phyloP scores from a whole-genome alignment of 2,888 invertebrate species.

The Stratiomys singularior region DNA sequence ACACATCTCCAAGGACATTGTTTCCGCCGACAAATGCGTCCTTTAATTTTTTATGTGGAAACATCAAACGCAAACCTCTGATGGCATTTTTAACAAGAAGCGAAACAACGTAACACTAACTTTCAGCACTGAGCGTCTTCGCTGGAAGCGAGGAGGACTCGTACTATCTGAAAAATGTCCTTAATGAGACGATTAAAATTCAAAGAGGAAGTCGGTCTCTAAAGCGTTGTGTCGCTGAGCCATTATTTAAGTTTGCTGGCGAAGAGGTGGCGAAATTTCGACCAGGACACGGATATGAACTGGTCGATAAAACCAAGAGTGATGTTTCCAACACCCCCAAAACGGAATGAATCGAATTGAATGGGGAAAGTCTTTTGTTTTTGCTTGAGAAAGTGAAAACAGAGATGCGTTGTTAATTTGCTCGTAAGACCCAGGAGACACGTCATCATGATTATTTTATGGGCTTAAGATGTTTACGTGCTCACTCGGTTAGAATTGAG shows the following conservation, averaged over 20 bases:
- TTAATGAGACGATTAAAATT: constrained; percentile 24
- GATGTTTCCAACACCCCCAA: not conserved
- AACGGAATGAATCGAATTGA: not conserved
- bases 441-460: constrained; percentile 22
- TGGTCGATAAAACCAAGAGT: not conserved
- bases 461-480: constrained; percentile 13
- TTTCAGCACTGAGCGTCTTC: not conserved
- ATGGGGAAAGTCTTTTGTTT: not conserved
- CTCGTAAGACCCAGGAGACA: not conserved
- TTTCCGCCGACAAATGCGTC: not conserved
- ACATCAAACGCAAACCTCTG: not conserved
- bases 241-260: not conserved
- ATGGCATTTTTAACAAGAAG: not conserved
- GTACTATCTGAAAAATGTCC: not conserved
- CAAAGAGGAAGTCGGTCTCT: constrained; percentile 1
- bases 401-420: not conserved
- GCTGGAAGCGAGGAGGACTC: not conserved
- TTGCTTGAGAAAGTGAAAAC: not conserved
- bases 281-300: not conserved
- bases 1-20: not conserved
- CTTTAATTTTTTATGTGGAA: not conserved
- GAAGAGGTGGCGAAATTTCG: not conserved
- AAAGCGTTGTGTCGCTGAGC: not conserved
- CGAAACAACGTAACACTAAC: not conserved
- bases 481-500: not conserved